A percentile compares a stretch with the other conserved stretches of the same genome.
These are phyloP conservation scores for Nymphicus hollandicus DNA, from an alignment of 2,113 vertebrate species.

Conservation along the genomic window DNA sequence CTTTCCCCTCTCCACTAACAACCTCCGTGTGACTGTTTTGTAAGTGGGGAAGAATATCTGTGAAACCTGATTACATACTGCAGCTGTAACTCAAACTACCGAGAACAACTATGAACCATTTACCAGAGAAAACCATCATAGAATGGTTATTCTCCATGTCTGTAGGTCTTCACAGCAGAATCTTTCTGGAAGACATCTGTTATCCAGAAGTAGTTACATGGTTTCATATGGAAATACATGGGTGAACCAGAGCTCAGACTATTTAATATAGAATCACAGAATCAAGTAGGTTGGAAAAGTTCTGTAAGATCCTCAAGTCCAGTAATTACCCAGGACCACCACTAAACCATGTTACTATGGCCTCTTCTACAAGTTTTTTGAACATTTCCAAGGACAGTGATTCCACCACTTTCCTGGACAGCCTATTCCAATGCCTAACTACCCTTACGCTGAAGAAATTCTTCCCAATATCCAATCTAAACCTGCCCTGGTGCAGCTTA, in stretches of 20 bases:
- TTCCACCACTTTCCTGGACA: neutral
- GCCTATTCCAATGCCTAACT: neutral
- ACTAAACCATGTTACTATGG: neutral
- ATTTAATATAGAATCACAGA: neutral
- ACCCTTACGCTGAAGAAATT: neutral
- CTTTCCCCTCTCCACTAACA: neutral
- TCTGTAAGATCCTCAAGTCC: neutral
- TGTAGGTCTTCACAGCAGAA: neutral
- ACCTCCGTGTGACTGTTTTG: accelerated
- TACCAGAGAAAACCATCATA: neutral
- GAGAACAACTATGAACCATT: neutral
- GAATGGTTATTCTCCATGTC: neutral
- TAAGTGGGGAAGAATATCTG: neutral
- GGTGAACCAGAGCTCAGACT: neutral
- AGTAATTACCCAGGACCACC: neutral
- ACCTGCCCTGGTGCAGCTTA: neutral
- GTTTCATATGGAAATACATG: neutral
- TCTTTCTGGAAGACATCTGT: neutral
- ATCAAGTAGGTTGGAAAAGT: neutral
- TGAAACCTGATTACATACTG: neutral
- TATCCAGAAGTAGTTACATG: neutral
- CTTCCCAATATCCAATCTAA: neutral
- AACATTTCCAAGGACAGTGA: neutral
- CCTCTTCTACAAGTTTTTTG: neutral
- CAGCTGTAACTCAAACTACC: neutral